Conservation (phyloP, 1,140 invertebrate genomes). For the Lutraria rhynchaena region DNA sequence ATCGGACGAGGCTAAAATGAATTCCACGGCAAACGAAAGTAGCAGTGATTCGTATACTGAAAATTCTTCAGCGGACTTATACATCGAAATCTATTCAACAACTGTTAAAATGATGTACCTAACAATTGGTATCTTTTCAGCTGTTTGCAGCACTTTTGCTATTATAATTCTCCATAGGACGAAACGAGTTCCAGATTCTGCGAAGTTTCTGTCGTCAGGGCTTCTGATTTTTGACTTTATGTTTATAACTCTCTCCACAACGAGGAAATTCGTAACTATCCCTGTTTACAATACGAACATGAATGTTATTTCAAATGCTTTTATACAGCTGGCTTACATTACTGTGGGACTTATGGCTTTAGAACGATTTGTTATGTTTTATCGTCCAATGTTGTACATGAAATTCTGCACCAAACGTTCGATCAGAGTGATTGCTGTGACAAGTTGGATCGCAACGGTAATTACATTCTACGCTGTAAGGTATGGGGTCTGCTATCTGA, state of each 20-base stretch:
- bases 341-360: constrained; percentile 27
- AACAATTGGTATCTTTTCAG: not conserved
- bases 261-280: constrained; percentile 17
- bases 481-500: constrained; percentile 28
- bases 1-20: too few species aligned
- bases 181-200: constrained; percentile 1
- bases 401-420: not conserved
- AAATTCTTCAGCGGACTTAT: not conserved
- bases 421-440: not conserved
- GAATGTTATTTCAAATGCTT: not conserved
- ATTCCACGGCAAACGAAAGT: too few species aligned
- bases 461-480: not conserved
- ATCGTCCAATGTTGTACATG: constrained; percentile 32
- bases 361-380: constrained; percentile 27
- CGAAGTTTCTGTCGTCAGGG: constrained; percentile 23
- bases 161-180: not conserved
- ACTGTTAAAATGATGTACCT: not conserved
- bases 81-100: not conserved
- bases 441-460: not conserved
- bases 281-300: constrained; percentile 14
- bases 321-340: constrained; percentile 15
- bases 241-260: constrained; percentile 5
- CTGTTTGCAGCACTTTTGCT: not conserved
- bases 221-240: constrained; percentile 27
- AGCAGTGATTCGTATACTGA: too few species aligned